Evolutionary conservation across 2,113 vertebrate species (phyloP).

Genomic region (Odocoileus virginianus): DNA sequence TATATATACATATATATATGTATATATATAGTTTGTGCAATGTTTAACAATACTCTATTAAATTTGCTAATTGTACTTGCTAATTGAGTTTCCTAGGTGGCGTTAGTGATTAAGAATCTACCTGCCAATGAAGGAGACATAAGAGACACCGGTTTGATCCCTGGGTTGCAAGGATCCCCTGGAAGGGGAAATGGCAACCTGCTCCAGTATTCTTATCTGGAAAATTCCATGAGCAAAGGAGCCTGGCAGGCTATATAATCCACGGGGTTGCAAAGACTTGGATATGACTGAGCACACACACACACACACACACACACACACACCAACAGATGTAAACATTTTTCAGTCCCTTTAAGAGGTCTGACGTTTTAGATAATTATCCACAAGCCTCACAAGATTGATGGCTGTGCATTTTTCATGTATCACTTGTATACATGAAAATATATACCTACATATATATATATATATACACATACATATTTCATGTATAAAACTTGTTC

Average conservation of each 20-base stretch:
- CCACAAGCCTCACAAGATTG: neutral
- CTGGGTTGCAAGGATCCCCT: neutral
- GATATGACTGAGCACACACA: neutral
- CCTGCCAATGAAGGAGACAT: neutral
- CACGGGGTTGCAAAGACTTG: neutral
- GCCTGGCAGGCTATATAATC: neutral
- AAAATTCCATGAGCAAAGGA: neutral
- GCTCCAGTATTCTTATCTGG: neutral
- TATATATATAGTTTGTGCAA: neutral
- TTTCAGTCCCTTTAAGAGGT: neutral
- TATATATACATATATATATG: neutral
- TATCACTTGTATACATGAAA: neutral
- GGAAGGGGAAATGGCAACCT: neutral
- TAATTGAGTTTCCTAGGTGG: neutral
- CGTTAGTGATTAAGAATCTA: neutral
- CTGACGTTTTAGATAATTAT: constrained; percentile 1
- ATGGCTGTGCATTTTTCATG: neutral
- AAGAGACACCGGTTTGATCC: neutral
- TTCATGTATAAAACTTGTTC: neutral
- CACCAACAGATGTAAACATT: neutral
- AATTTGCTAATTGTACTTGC: neutral
- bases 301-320: neutral
- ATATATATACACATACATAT: too few species aligned
- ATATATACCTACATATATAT: too few species aligned
- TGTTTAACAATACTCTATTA: neutral